A percentile compares a stretch with the other conserved stretches of the same genome.
Evolutionary conservation across 2,888 invertebrate genomes (phyloP).

Genomic region (Colostygia pectinataria): DNA sequence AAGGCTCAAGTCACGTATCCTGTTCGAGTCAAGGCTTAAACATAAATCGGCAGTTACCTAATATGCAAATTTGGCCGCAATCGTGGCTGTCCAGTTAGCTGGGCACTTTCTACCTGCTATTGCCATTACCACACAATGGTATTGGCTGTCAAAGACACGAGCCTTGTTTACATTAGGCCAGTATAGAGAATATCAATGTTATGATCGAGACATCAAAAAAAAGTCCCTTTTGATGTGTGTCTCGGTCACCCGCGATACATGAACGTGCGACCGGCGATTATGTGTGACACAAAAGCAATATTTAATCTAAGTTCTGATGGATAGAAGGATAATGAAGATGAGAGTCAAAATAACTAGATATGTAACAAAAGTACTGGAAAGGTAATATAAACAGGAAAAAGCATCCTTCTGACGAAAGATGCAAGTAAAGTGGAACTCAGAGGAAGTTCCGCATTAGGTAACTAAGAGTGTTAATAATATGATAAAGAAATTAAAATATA

Average conservation of each 20-base stretch:
- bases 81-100: slow-evolving; percentile 66
- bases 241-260: too few relatives aligned
- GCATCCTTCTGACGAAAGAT: too few relatives aligned
- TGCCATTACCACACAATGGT: slow-evolving; percentile 70
- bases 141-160: slow-evolving; percentile 47
- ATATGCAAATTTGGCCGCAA: slow-evolving; percentile 65
- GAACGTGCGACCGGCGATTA: too few relatives aligned
- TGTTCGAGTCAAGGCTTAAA: slow-evolving; percentile 27
- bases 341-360: too few relatives aligned
- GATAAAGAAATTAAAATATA: slow-evolving; percentile 5
- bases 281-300: background rate
- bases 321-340: too few relatives aligned
- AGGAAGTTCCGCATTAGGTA: slow-evolving; percentile 3
- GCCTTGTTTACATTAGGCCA: slow-evolving; percentile 30
- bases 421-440: background rate
- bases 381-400: background rate
- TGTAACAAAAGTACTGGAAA: background rate
- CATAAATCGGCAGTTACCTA: slow-evolving; percentile 57
- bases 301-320: too few relatives aligned
- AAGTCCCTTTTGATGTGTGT: too few relatives aligned
- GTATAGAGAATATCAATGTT: slow-evolving; percentile 23
- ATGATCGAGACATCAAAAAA: slow-evolving; percentile 2
- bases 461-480: slow-evolving; percentile 4
- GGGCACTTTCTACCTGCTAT: slow-evolving; percentile 63
- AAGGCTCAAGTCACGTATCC: slow-evolving; percentile 28